These are phyloP conservation scores for Neopelma chrysocephalum DNA, from an alignment of 2,797 vertebrate genomes.

Conservation along the genomic window DNA sequence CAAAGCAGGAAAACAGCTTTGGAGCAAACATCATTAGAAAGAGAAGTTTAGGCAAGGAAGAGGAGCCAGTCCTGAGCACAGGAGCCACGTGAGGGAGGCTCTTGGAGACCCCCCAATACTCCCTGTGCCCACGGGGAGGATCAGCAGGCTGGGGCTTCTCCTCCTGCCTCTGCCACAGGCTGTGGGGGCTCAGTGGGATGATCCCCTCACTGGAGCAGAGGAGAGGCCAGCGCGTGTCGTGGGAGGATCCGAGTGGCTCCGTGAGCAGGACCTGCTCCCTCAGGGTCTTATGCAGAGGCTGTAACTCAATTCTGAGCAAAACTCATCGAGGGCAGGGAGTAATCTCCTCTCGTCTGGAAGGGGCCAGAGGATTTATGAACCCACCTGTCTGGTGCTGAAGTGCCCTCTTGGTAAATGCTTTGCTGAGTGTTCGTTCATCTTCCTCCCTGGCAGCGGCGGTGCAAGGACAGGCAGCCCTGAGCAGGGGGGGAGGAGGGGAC, in stretches of 20 bases:
- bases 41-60: not conserved
- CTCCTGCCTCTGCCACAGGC: not conserved
- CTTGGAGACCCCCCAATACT: not conserved
- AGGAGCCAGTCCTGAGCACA: not conserved
- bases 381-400: not conserved
- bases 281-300: not conserved
- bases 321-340: not conserved
- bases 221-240: rapidly evolving
- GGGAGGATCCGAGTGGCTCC: not conserved
- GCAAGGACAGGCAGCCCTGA: not conserved
- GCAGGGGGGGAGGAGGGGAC: not conserved
- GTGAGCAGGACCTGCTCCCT: not conserved
- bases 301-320: not conserved
- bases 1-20: slow-evolving; percentile 19
- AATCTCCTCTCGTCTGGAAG: not conserved
- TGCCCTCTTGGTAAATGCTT: not conserved
- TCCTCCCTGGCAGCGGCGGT: not conserved
- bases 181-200: not conserved
- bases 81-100: rapidly evolving
- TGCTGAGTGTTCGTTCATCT: not conserved
- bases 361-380: not conserved
- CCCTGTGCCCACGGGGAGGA: not conserved
- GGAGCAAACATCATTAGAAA: slow-evolving; percentile 6
- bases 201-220: rapidly evolving
- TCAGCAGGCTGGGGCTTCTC: rapidly evolving